A percentile compares a stretch with the other conserved stretches of the same genome.
These are phyloP conservation scores for Oscheius sp. DNA, from an alignment of 2,888 invertebrate species.

Conservation along the genomic window DNA sequence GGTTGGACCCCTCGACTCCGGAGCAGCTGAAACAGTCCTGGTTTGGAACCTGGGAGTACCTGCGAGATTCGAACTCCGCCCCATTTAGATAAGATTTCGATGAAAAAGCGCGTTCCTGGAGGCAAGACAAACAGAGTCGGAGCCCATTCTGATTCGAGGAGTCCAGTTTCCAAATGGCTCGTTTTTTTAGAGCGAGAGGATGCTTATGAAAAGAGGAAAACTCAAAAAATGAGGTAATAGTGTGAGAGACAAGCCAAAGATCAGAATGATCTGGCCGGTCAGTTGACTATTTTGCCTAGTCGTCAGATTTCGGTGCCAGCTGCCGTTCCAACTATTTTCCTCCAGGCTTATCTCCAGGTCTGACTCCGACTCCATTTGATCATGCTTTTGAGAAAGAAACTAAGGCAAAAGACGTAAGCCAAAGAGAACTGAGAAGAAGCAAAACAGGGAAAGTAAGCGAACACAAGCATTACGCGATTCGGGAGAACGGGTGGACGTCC, in stretches of 20 bases:
- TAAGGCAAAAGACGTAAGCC: background rate
- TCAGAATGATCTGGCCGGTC: no score
- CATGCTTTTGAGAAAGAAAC: background rate
- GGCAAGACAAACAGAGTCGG: conserved; percentile 13
- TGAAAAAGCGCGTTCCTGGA: conserved; percentile 23
- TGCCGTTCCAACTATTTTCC: conserved; percentile 4
- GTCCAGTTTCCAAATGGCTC: no score
- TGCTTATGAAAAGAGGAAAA: no score
- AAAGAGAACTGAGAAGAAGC: conserved; percentile 15
- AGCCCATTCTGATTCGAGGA: no score
- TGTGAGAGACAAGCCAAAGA: no score
- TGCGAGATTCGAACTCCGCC: no score
- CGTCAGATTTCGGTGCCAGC: conserved; percentile 8
- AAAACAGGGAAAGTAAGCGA: background rate
- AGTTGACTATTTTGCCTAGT: background rate
- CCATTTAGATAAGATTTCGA: conserved; percentile 21
- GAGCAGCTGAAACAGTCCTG: conserved; percentile 62
- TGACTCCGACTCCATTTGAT: conserved; percentile 7
- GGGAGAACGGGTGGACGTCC: background rate
- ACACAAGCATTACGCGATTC: conserved; percentile 21
- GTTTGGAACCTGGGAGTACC: background rate
- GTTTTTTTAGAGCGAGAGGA: no score
- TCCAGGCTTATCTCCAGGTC: conserved; percentile 7
- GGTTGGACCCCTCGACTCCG: conserved; percentile 71
- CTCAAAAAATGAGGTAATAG: no score